Percentiles rank a stretch among this genome's conserved stretches.
phyloP scores from a whole-genome alignment of 2,113 vertebrate genomes.

The Anser cygnoides region DNA sequence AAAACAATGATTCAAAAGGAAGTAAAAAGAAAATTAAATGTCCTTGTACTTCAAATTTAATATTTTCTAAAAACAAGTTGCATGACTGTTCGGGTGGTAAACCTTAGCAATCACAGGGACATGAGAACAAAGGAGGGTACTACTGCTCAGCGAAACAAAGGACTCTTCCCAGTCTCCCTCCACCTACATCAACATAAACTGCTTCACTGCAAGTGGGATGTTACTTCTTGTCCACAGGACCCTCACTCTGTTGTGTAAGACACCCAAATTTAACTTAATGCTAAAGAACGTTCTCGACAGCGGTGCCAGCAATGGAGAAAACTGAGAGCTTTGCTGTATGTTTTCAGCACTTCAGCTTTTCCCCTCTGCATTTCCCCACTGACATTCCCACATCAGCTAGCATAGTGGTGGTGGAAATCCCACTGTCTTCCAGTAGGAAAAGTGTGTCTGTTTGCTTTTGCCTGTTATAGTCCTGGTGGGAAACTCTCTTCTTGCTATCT shows the following conservation, averaged over 20 bases:
- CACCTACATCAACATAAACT: background rate
- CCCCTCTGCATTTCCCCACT: background rate
- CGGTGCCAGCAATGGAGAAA: background rate
- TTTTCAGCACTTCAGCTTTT: background rate
- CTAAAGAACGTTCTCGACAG: background rate
- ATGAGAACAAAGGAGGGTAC: background rate
- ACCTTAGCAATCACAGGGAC: background rate
- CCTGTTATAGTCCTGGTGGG: background rate
- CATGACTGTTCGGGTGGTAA: background rate
- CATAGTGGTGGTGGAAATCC: background rate
- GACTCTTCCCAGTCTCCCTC: background rate
- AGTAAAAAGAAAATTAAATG: background rate
- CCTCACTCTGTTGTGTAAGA: background rate
- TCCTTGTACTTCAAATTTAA: background rate
- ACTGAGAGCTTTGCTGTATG: background rate
- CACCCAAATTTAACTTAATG: background rate
- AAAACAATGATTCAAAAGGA: background rate
- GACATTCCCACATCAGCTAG: background rate
- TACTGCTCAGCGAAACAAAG: background rate
- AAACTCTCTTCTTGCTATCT: background rate
- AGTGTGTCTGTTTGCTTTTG: background rate
- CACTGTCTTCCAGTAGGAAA: fast-evolving
- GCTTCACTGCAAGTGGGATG: background rate
- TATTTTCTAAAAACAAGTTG: background rate
- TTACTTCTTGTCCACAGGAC: background rate